These are phyloP conservation scores for Mactromeris polynyma DNA, from an alignment of 2,888 invertebrate species.

Conservation along the genomic window DNA sequence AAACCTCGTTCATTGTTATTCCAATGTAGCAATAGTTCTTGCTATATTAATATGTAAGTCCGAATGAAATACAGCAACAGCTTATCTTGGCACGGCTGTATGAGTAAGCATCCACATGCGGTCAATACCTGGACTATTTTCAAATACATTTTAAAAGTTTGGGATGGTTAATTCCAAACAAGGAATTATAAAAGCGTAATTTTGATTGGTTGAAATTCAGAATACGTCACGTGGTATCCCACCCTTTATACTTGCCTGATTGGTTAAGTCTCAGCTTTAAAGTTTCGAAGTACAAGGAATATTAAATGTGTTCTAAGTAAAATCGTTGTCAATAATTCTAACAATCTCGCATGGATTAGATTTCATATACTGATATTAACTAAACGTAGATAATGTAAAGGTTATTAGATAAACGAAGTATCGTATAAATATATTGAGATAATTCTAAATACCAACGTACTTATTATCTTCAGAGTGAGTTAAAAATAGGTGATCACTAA, in stretches of 20 bases:
- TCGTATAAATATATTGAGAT: too few relatives aligned
- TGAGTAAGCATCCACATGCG: too few relatives aligned
- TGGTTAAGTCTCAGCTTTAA: background rate
- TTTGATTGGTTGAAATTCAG: background rate
- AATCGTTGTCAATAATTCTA: background rate
- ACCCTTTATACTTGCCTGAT: background rate
- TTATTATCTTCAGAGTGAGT: too few relatives aligned
- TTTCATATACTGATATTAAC: background rate
- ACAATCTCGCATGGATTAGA: background rate
- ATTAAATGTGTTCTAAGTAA: background rate
- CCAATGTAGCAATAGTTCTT: background rate
- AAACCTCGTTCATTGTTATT: background rate
- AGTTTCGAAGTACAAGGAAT: background rate
- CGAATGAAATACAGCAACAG: background rate
- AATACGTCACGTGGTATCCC: conserved; percentile 3
- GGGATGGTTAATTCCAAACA: conserved; percentile 2
- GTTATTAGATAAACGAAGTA: background rate
- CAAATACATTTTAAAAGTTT: background rate
- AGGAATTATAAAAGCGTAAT: background rate
- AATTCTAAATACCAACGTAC: too few relatives aligned
- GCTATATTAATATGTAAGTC: background rate
- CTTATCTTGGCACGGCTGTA: background rate
- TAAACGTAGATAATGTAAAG: too few relatives aligned
- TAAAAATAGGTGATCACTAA: too few relatives aligned
- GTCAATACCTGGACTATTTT: background rate